Percentiles rank a stretch among this genome's conserved stretches.
Evolutionary conservation across 1,140 invertebrate genomes (phyloP).

Genomic region (Sinella curviseta): DNA sequence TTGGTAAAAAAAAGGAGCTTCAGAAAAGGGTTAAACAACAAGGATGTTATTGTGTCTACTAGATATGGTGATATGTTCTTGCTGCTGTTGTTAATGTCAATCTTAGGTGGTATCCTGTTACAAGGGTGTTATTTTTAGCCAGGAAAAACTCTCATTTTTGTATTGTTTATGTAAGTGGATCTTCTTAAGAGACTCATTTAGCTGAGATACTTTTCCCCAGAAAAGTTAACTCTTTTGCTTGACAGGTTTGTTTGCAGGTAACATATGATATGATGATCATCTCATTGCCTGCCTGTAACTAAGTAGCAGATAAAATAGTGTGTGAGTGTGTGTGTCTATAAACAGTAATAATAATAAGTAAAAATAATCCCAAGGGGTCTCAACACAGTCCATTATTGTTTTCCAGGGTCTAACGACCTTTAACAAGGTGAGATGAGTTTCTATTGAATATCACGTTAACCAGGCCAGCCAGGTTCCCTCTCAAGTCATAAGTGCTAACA

Average conservation of each 20-base stretch:
- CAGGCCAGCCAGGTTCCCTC: background rate
- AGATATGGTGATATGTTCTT: too few species aligned
- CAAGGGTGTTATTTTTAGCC: background rate
- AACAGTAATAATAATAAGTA: conserved; percentile 2
- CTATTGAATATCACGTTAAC: conserved; percentile 1
- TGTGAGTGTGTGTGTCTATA: background rate
- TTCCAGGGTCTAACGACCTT: conserved; percentile 23
- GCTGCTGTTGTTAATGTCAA: background rate
- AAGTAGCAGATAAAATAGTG: conserved; percentile 9
- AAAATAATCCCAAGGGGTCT: conserved; percentile 5
- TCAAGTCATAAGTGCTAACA: conserved; percentile 9
- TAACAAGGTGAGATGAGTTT: conserved; percentile 14
- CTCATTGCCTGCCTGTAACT: background rate
- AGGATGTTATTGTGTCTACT: too few species aligned
- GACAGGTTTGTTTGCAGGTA: background rate
- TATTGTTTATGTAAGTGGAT: background rate
- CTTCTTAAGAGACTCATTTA: background rate
- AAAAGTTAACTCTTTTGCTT: background rate
- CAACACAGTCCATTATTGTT: background rate
- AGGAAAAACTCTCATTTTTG: background rate
- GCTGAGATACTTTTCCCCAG: background rate
- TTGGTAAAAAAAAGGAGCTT: too few species aligned
- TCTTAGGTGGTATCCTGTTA: background rate
- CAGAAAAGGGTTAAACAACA: too few species aligned
- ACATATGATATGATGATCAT: background rate